Conservation (phyloP, 1,140 invertebrate species). For the Drosophila tsacasi region DNA sequence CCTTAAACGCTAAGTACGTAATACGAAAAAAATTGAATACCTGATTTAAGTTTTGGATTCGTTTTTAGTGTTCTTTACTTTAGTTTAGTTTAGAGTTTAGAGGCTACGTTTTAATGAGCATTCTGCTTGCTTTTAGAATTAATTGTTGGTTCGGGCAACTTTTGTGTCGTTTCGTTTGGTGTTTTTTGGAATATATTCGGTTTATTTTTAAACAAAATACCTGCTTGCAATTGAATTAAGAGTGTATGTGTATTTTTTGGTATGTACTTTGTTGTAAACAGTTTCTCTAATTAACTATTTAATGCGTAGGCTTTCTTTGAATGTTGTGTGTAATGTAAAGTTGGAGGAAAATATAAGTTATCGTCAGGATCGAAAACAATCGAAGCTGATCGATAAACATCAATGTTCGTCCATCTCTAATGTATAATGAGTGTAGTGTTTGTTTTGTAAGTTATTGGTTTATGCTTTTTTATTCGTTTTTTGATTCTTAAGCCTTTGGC, state of each 20-base stretch:
- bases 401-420: background rate
- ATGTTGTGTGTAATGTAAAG: constrained; percentile 29
- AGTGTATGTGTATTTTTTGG: constrained; percentile 46
- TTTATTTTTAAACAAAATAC: constrained; percentile 67
- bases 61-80: constrained; percentile 51
- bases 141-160: constrained; percentile 35
- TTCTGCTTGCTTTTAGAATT: constrained; percentile 47
- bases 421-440: constrained; percentile 36
- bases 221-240: constrained; percentile 65
- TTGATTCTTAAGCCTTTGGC: constrained; percentile 81
- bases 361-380: background rate
- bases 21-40: constrained; percentile 80
- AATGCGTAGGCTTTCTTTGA: constrained; percentile 49
- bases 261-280: constrained; percentile 70
- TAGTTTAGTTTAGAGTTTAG: constrained; percentile 47
- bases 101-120: constrained; percentile 74
- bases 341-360: background rate
- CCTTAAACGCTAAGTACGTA: constrained; percentile 45
- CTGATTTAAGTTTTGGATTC: constrained; percentile 82
- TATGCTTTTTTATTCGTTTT: constrained; percentile 40
- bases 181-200: constrained; percentile 63
- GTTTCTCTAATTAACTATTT: constrained; percentile 67
- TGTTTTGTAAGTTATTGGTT: constrained; percentile 33
- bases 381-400: background rate
- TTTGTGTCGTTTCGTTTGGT: constrained; percentile 17